Conservation (phyloP, 2,113 vertebrate species). For the Hyperopisus bebe region DNA sequence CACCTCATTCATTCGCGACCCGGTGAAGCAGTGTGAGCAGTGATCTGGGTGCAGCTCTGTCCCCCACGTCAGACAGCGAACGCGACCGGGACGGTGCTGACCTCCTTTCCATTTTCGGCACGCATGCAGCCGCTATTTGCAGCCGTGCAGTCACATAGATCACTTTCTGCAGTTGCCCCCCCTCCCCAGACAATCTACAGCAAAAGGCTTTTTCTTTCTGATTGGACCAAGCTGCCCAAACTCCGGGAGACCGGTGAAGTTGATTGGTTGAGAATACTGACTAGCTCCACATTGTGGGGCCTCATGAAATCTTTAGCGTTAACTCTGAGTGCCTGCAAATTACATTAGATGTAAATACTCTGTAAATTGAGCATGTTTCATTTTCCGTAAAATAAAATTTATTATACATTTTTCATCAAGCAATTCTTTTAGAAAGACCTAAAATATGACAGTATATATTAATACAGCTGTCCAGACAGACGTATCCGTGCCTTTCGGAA, state of each 20-base stretch:
- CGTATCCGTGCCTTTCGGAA: not conserved
- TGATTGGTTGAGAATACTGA: not conserved
- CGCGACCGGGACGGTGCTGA: not conserved
- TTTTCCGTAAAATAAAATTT: not conserved
- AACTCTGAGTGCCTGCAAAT: not conserved
- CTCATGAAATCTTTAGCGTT: not conserved
- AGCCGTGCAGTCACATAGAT: not conserved
- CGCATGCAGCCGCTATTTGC: not conserved
- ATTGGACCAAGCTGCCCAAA: not conserved
- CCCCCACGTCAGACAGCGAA: not conserved
- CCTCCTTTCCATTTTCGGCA: slow-evolving; percentile 7
- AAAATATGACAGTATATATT: not conserved
- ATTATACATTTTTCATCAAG: not conserved
- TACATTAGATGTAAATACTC: not conserved
- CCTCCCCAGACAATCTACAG: not conserved
- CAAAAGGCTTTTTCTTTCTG: slow-evolving; percentile 1
- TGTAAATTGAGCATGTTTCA: not conserved
- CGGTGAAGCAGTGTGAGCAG: not conserved
- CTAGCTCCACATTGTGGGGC: not conserved
- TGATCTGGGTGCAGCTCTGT: not conserved
- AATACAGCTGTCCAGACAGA: not conserved
- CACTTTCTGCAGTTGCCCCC: not conserved
- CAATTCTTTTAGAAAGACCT: not conserved
- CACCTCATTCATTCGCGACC: not conserved
- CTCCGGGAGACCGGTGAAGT: not conserved